Evolutionary conservation across 2,113 vertebrate genomes (phyloP).

Genomic region (Colaptes auratus): DNA sequence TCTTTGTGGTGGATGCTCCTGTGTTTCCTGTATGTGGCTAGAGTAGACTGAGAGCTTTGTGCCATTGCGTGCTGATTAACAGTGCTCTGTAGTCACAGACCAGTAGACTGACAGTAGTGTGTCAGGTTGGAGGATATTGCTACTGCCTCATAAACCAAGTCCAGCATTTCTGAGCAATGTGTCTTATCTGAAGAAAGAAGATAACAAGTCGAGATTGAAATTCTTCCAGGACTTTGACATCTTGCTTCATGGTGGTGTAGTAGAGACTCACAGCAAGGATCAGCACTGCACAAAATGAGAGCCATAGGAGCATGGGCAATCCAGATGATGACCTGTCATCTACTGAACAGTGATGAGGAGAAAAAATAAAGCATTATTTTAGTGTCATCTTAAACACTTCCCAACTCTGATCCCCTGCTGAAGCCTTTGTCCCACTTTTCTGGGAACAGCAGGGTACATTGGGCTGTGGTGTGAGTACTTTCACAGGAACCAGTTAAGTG

Average conservation of each 20-base stretch:
- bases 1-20: neutral
- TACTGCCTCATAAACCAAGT: constrained; percentile 85
- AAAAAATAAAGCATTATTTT: constrained; percentile 12
- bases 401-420: neutral
- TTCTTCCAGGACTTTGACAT: constrained; percentile 81
- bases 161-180: constrained; percentile 84
- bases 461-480: neutral
- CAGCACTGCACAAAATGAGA: constrained; percentile 82
- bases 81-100: neutral
- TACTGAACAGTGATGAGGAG: constrained; percentile 24
- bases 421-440: constrained; percentile 34
- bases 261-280: constrained; percentile 82
- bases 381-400: constrained; percentile 11
- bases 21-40: neutral
- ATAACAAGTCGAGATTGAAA: constrained; percentile 82
- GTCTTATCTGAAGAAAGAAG: constrained; percentile 83
- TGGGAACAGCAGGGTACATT: neutral
- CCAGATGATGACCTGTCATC: constrained; percentile 77
- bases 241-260: constrained; percentile 76
- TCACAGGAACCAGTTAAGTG: neutral
- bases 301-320: constrained; percentile 78
- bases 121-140: neutral
- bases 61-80: fast-evolving
- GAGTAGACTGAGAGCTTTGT: neutral
- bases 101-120: neutral